Base-by-base conservation (phyloP, 2,888 invertebrate genomes). In the Caenorhabditis auriculariae region DNA sequence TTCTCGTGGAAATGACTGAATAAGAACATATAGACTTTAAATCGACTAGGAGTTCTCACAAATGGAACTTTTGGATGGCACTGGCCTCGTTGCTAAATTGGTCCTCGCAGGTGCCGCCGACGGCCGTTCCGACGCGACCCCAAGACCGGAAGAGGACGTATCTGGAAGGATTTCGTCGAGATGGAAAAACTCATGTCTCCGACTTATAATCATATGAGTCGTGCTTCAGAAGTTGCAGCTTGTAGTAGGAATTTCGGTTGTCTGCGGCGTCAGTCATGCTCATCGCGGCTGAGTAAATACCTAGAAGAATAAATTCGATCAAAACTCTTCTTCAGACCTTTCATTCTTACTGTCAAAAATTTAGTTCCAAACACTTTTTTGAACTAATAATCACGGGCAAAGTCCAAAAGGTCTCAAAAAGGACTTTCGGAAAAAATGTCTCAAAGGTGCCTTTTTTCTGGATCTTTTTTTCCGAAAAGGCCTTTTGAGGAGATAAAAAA, bases 41-140 rank as follows among this genome's bases (percentile, higher is more conserved):
- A 12, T 32, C 7, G 37, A 27, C 26, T 37, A 50, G 19, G 12
- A n/a, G 17, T 17, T 23, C 61, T 42, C n/a, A 72, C 66, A 47
- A 38, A 44, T 75, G 52, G 51, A 80, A 80, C 7, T 52, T 26
- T 1, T 17, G 23, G 26, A 66, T 61, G 4, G 82, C 83, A 1
- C 55, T 60, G 7, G 66, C 51, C 67, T 72, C 67, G 78, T 42
- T 38, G 21, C 39, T 27, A 50, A 55, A 74, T 3, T 56, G 55
- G 46, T 84, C 82, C 17, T 81, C 50, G 53, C 82, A 83, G 57
- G 77, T 78, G 6, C 83, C 83, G 5, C 96, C 96, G 74, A 93
- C 90, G 0, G 88, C 89, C 0, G 96, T 98, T 4, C 96, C 95
- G 70, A 95, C 93, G 57, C 96, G 87, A 12, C 98, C 98, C 96